Evolutionary conservation across 2,113 vertebrate genomes (phyloP).

Genomic region (Pterophyllum scalare): DNA sequence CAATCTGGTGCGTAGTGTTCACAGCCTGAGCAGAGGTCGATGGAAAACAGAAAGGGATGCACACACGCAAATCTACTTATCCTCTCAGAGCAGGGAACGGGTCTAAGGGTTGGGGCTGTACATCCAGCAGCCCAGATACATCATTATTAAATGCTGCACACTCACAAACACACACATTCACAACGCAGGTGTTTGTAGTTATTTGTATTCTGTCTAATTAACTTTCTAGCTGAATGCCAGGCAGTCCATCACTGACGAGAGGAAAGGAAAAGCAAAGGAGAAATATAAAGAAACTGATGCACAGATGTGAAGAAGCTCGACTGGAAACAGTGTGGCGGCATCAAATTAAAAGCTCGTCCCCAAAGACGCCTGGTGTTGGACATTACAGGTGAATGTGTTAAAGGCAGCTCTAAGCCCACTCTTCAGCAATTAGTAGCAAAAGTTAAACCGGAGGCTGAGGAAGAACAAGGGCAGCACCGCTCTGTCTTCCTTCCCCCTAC

Average conservation of each 20-base stretch:
- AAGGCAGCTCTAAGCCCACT: slow-evolving; percentile 16
- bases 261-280: background rate
- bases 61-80: slow-evolving; percentile 20
- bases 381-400: slow-evolving; percentile 21
- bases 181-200: slow-evolving; percentile 17
- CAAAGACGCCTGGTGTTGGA: background rate
- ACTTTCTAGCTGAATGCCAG: slow-evolving; percentile 13
- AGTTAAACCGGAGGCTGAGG: slow-evolving; percentile 32
- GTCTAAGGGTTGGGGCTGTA: slow-evolving; percentile 19
- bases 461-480: background rate
- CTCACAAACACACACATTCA: background rate
- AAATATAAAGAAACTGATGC: background rate
- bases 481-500: slow-evolving; percentile 22
- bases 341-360: background rate
- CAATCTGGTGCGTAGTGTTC: background rate
- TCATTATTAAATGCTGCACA: slow-evolving; percentile 10
- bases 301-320: background rate
- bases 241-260: background rate
- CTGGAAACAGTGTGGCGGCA: background rate
- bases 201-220: slow-evolving; percentile 38
- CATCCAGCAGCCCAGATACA: slow-evolving; percentile 33
- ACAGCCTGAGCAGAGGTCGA: background rate
- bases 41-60: background rate
- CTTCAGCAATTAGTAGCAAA: slow-evolving; percentile 17
- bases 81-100: slow-evolving; percentile 11